These are phyloP conservation scores for Aphelenchoides bicaudatus DNA, from an alignment of 2,888 invertebrate genomes.

Conservation along the genomic window DNA sequence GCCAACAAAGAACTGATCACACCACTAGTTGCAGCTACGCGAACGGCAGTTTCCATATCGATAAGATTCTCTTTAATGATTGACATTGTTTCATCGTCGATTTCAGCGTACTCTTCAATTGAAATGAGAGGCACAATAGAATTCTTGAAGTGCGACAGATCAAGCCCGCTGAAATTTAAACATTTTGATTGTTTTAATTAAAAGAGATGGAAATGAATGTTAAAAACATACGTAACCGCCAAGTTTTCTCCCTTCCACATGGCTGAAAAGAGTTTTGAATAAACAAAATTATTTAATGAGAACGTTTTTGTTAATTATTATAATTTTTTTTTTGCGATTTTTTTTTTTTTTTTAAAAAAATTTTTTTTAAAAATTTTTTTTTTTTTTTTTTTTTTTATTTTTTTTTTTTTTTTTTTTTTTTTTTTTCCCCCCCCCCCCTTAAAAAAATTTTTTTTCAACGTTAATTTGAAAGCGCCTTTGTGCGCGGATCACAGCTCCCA, in stretches of 20 bases:
- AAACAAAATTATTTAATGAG: no score
- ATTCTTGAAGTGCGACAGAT: conserved; percentile 33
- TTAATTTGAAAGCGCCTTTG: conserved; percentile 34
- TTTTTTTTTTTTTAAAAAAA: no score
- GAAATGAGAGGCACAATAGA: conserved; percentile 45
- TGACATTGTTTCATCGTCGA: conserved; percentile 47
- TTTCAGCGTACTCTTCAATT: conserved; percentile 41
- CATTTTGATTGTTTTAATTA: conserved; percentile 13
- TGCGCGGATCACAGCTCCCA: conserved; percentile 35
- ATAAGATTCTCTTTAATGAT: conserved; percentile 41
- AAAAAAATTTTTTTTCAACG: no score
- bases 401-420: no score
- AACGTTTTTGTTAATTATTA: no score
- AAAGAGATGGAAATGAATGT: conserved; percentile 9
- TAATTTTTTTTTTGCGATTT: no score
- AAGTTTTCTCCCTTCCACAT: conserved; percentile 58
- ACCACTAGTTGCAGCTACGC: conserved; percentile 21
- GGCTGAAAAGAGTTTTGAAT: conserved; percentile 48
- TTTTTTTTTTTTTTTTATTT: no score
- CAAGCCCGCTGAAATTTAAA: conserved; percentile 28
- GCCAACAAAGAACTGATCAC: conserved; percentile 26
- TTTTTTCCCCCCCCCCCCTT: no score
- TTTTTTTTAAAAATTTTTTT: no score
- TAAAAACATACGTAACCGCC: conserved; percentile 46
- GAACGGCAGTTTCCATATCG: conserved; percentile 34